phyloP scores from a whole-genome alignment of 2,797 vertebrate genomes.

The Leucoraja ocellata region DNA sequence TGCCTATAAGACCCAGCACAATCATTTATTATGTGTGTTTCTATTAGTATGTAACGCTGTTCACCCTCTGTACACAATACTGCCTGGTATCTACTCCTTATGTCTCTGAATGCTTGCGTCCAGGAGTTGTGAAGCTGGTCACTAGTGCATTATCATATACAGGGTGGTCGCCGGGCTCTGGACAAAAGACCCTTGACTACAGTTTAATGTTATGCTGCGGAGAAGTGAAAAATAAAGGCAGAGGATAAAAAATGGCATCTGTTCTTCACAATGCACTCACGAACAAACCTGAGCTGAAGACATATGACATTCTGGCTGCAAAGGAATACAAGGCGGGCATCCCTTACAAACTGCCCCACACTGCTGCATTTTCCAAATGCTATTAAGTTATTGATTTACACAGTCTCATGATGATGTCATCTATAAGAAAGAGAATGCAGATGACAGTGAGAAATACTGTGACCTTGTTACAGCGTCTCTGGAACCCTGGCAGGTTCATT shows the following conservation, averaged over 20 bases:
- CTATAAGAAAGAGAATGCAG: constrained; percentile 68
- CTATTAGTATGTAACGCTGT: constrained; percentile 99
- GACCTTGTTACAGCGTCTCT: constrained; percentile 68
- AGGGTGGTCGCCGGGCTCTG: constrained; percentile 96
- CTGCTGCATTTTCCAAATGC: constrained; percentile 71
- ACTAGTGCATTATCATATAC: constrained; percentile 99
- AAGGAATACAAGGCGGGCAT: constrained; percentile 64
- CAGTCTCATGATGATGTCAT: constrained; percentile 78
- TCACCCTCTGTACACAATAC: constrained; percentile 81
- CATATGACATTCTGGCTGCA: constrained; percentile 69
- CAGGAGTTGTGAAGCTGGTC: constrained; percentile 87
- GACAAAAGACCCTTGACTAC: constrained; percentile 99
- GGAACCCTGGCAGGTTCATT: constrained; percentile 69
- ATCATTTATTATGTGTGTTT: constrained; percentile 99
- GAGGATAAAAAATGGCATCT: constrained; percentile 89
- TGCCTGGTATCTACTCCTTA: constrained; percentile 71
- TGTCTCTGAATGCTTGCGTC: constrained; percentile 86
- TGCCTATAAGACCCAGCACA: constrained; percentile 82
- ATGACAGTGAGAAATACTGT: constrained; percentile 64
- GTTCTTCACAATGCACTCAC: constrained; percentile 85
- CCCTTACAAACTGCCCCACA: constrained; percentile 63
- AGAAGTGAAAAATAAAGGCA: constrained; percentile 74
- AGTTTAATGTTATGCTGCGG: constrained; percentile 99
- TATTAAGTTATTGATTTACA: constrained; percentile 80
- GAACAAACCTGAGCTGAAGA: constrained; percentile 76